Conservation (phyloP, 2,888 invertebrate genomes). For the Ischnura elegans region DNA sequence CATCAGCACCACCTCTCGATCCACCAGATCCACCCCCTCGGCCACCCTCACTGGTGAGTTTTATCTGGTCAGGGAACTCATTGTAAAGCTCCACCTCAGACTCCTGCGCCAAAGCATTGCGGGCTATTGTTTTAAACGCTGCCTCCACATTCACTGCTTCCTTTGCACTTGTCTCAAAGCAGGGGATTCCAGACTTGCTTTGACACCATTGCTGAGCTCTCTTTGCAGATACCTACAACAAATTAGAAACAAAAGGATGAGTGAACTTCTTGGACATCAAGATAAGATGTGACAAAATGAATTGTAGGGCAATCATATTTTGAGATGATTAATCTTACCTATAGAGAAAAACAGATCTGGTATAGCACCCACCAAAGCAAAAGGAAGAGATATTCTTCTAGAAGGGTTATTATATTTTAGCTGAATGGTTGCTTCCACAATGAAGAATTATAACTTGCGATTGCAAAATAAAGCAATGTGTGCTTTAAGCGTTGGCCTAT, state of each 20-base stretch:
- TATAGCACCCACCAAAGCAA: too few species aligned
- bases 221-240: conserved; percentile 86
- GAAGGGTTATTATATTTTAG: too few species aligned
- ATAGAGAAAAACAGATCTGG: too few species aligned
- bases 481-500: too few species aligned
- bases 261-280: too few species aligned
- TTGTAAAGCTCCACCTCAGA: conserved; percentile 96
- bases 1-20: conserved; percentile 36
- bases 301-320: too few species aligned
- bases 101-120: conserved; percentile 96
- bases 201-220: conserved; percentile 99
- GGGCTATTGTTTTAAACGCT: conserved; percentile 99
- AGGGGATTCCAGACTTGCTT: conserved; percentile 98
- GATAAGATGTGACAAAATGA: too few species aligned
- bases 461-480: too few species aligned
- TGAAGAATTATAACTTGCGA: too few species aligned
- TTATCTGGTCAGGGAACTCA: conserved; percentile 98
- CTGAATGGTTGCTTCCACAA: too few species aligned
- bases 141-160: conserved; percentile 99
- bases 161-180: conserved; percentile 99
- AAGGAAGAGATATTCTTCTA: too few species aligned
- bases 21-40: conserved; percentile 39
- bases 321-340: too few species aligned
- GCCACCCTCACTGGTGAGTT: conserved; percentile 78
- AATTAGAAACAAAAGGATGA: background rate